Evolutionary conservation across 2,888 invertebrate species (phyloP), one percentile per base, ranked within the genome.

Genomic region (Corythucha ciliata): DNA sequence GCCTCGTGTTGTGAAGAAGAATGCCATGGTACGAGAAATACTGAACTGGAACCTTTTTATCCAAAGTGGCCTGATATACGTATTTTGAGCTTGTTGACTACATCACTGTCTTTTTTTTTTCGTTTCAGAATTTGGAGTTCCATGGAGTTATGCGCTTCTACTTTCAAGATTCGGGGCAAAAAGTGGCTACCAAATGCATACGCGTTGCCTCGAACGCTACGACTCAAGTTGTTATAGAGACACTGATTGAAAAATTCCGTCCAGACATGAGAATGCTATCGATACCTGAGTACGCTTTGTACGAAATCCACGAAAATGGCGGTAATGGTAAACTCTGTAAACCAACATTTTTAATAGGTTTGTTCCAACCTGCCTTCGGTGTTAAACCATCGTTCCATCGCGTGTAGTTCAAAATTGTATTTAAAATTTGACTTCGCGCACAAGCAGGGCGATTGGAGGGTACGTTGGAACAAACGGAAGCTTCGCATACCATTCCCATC

Each of bases 81-180:
- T 3, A 4, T 33, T 4, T n/a, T 33, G 3, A 44, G n/a, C n/a
- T n/a, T n/a, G n/a, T n/a, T n/a, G n/a, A n/a, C n/a, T n/a, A n/a
- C n/a, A n/a, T n/a, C n/a, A n/a, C n/a, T n/a, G n/a, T n/a, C n/a
- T n/a, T n/a, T n/a, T n/a, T n/a, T n/a, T n/a, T n/a, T n/a, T n/a
- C n/a, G n/a, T 63, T 75, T 77, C 75, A 96, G 93, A 88, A 92
- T 65, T 76, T 94, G 71, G 93, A 97, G 70, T 97, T 98, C 72
- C 93, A 96, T 72, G 98, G 98, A 41, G 98, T 98, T 55, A 98
- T 98, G 92, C 81, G 98, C 63, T 98, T 97, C 74, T 98, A 96
- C 73, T 98, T 94, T 70, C 96, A 97, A 85, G 97, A 97, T 71
- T 88, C 90, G 48, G 94, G 93, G 44, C 92, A 94, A 72, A 96